Evolutionary conservation across 2,113 vertebrate genomes (phyloP).

Genomic region (Pollachius pollachius): DNA sequence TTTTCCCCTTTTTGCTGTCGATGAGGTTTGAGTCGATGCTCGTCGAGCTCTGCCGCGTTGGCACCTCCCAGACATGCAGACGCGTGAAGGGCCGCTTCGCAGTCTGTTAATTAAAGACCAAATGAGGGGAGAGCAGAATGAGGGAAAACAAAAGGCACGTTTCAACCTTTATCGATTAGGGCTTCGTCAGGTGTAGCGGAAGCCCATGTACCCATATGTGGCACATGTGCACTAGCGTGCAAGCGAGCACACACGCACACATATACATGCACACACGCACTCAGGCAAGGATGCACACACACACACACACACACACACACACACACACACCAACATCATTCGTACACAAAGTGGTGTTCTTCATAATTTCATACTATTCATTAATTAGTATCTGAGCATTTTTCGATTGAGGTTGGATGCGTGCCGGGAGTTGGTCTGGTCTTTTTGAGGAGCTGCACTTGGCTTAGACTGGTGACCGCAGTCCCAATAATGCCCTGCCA

Average conservation of each 20-base stretch:
- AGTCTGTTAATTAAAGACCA: conserved; percentile 66
- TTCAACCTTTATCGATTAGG: conserved; percentile 65
- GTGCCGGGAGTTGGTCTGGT: too few relatives aligned
- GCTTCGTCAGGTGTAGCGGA: conserved; percentile 10
- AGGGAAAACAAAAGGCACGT: conserved; percentile 42
- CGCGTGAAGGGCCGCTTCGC: conserved; percentile 49
- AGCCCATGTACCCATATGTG: background rate
- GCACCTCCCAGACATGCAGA: conserved; percentile 24
- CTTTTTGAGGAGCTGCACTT: too few relatives aligned
- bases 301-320: conserved; percentile 2
- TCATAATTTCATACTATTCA: background rate
- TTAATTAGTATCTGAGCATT: too few relatives aligned
- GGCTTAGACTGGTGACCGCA: too few relatives aligned
- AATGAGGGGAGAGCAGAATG: conserved; percentile 19
- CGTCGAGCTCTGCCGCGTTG: background rate
- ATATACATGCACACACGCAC: conserved; percentile 1
- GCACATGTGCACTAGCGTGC: background rate
- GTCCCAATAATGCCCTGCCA: too few relatives aligned
- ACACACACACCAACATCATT: background rate
- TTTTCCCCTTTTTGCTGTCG: too few relatives aligned
- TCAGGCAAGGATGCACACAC: background rate
- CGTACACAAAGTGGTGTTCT: background rate
- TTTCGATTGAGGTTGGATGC: too few relatives aligned
- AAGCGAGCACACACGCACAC: background rate
- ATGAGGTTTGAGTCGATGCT: too few relatives aligned